These are phyloP conservation scores for Muntiacus reevesi DNA, from an alignment of 2,113 vertebrate genomes.

Conservation along the genomic window DNA sequence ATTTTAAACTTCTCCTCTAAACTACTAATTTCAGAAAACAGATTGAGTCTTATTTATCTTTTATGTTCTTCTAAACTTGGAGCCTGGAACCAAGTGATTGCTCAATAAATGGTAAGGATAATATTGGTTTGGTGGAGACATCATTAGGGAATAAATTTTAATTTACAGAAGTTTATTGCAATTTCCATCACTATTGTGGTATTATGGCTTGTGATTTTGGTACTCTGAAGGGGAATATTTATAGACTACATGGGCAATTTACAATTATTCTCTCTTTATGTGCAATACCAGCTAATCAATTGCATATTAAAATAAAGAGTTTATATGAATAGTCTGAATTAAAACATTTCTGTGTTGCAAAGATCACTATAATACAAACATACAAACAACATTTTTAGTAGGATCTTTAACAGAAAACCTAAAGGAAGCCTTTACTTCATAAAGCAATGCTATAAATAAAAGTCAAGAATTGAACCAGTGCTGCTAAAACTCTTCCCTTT, in stretches of 20 bases:
- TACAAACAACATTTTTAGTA: not conserved
- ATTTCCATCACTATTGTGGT: slow-evolving; percentile 6
- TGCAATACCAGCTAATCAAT: slow-evolving; percentile 51
- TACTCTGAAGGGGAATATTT: slow-evolving; percentile 29
- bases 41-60: slow-evolving; percentile 5
- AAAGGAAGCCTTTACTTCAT: not conserved
- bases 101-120: slow-evolving; percentile 9
- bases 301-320: slow-evolving; percentile 46
- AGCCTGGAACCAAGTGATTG: not conserved
- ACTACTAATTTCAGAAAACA: not conserved
- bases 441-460: not conserved
- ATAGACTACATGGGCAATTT: slow-evolving; percentile 48
- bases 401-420: not conserved
- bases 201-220: slow-evolving; percentile 47
- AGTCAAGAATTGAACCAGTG: not conserved
- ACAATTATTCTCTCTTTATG: slow-evolving; percentile 52
- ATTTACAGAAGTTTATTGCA: slow-evolving; percentile 53
- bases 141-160: slow-evolving; percentile 48
- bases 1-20: not conserved
- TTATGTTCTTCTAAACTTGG: not conserved
- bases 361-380: not conserved
- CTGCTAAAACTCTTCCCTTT: not conserved
- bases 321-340: slow-evolving; percentile 25
- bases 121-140: slow-evolving; percentile 34
- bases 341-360: slow-evolving; percentile 27